phyloP scores from a whole-genome alignment of 2,797 vertebrate species.

The Sebastes nivosus region DNA sequence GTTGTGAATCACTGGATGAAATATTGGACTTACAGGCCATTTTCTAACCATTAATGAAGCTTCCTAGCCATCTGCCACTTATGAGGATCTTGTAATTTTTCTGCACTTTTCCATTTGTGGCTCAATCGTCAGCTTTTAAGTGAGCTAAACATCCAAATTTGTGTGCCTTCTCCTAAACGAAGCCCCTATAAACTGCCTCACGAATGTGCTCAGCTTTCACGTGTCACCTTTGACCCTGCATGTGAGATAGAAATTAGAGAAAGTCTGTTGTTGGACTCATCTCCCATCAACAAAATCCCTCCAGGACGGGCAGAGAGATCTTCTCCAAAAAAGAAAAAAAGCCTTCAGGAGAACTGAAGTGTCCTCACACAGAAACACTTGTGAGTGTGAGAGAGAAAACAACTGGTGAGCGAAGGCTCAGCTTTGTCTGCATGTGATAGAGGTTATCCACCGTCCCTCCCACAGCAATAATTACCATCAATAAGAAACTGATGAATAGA shows the following conservation, averaged over 20 bases:
- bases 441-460: conserved; percentile 58
- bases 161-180: background rate
- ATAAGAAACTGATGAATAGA: conserved; percentile 69
- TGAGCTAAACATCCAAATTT: background rate
- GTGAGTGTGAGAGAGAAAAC: conserved; percentile 42
- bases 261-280: background rate
- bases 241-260: conserved; percentile 3
- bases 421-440: conserved; percentile 59
- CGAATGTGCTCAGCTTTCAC: background rate
- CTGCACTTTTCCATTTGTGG: background rate
- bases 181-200: background rate
- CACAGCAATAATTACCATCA: conserved; percentile 68
- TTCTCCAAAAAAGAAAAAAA: conserved; percentile 11
- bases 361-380: conserved; percentile 32
- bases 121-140: background rate
- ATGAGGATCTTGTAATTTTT: background rate
- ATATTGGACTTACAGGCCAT: background rate
- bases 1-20: background rate
- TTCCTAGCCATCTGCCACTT: background rate
- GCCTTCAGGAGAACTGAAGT: background rate
- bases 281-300: background rate
- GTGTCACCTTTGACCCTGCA: conserved; percentile 4
- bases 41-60: background rate
- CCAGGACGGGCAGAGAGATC: conserved; percentile 1
- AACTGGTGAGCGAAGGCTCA: conserved; percentile 23